Base-by-base conservation (phyloP, 64 coral and sea anemone species). In the Platygyra sinensis region DNA sequence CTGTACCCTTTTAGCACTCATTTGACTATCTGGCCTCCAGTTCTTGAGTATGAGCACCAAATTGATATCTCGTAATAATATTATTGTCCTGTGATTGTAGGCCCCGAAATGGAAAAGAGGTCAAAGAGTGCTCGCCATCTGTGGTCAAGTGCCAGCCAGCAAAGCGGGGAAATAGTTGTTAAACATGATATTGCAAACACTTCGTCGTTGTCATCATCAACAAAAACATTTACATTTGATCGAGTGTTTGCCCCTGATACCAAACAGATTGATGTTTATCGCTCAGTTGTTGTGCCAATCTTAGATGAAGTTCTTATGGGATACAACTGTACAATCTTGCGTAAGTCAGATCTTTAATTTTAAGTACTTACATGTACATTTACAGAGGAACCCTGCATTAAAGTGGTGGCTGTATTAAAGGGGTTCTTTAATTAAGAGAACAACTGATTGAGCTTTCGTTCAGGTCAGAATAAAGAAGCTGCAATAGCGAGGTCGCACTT, bases 241-340 rank as follows among this genome's bases (percentile, higher is more conserved):
- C 86, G 89, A 67, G 97, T 99, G 18, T 99, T 99, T 75, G 90
- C 79, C 16, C 97, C 97, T 25, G 91, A 99, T 19, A 74, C 97
- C 22, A 95, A 75, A 30, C 97, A 99, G 87, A 88, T 95, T 32
- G 97, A 99, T 89, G 79, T 99, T 10, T 99, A 99, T 89, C 90
- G 90, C 5, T 89, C 88, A 86, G 97, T 94, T 76, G 94, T 96
- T 57, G 80, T 92, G 10, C 97, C 97, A 16, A 91, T 94, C 52
- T 87, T 99, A 55, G 97, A 99, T 28, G 97, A 99, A 88, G 97
- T 99, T 3, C 80, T 99, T 4, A 80, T 95, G 88, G 97, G 96
- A 62, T 99, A 99, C 62, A 99, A 99, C 65, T 99, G 96, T 25
- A 99, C 96, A 62, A 93, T 99, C 62, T 99, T 88, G 96, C 96